Conservation (phyloP, 2,888 invertebrate species). For the Ligdia adustata region DNA sequence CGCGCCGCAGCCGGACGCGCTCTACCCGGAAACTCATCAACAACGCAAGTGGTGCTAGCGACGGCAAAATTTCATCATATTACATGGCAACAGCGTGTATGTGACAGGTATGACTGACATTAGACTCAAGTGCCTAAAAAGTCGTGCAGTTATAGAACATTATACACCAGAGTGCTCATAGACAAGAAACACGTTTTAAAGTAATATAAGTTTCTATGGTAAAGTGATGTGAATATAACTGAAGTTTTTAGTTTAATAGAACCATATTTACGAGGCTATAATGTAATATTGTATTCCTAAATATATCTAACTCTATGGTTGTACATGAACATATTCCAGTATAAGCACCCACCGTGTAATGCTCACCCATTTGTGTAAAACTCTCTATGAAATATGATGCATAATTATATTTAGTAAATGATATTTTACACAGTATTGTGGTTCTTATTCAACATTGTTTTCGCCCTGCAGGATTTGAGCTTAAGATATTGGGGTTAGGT, state of each 20-base stretch:
- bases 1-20: conserved; percentile 63
- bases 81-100: too few relatives aligned
- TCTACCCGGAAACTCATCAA: conserved; percentile 64
- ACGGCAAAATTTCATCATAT: too few relatives aligned
- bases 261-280: conserved; percentile 16
- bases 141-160: too few relatives aligned
- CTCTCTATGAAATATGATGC: background rate
- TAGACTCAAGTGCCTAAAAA: too few relatives aligned
- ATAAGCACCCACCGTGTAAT: conserved; percentile 65
- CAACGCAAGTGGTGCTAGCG: conserved; percentile 42
- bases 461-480: too few relatives aligned
- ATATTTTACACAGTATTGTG: conserved; percentile 7
- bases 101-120: too few relatives aligned
- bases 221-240: too few relatives aligned
- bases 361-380: conserved; percentile 43
- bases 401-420: conserved; percentile 6
- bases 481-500: too few relatives aligned
- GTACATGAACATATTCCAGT: conserved; percentile 52
- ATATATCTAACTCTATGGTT: conserved; percentile 25
- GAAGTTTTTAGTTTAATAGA: background rate
- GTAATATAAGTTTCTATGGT: too few relatives aligned
- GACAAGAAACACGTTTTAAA: too few relatives aligned
- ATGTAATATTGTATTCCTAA: conserved; percentile 3
- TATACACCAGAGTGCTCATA: too few relatives aligned
- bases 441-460: too few relatives aligned